Percentiles rank a stretch among this genome's conserved stretches.
Conservation (phyloP, 2,888 invertebrate genomes). For the Metopia argyrocephala region DNA sequence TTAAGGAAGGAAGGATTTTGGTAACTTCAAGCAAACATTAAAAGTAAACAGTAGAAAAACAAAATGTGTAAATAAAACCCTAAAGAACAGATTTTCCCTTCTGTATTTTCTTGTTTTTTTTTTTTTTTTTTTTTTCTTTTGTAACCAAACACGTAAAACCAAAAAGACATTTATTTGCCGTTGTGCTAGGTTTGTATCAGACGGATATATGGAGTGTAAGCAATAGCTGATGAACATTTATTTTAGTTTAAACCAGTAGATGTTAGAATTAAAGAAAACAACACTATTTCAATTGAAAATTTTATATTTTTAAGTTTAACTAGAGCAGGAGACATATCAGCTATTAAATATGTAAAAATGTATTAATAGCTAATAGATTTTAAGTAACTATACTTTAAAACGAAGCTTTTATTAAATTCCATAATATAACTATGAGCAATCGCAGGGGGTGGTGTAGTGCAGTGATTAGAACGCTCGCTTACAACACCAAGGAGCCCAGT, state of each 20-base stretch:
- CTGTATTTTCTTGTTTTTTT: background rate
- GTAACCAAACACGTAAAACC: slow-evolving; percentile 4
- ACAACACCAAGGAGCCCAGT: no score
- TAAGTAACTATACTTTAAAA: no score
- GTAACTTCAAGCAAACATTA: background rate
- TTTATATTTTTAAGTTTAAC: no score
- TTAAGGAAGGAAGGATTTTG: background rate
- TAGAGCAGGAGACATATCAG: no score
- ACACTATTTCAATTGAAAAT: slow-evolving; percentile 1
- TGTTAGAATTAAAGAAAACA: background rate
- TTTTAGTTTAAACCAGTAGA: background rate
- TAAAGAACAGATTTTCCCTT: slow-evolving; percentile 18
- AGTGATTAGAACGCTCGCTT: no score
- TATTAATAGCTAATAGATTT: no score
- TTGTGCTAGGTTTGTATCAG: background rate
- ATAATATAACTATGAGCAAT: no score
- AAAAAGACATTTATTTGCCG: slow-evolving; percentile 14
- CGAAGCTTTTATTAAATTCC: no score
- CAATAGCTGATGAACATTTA: background rate
- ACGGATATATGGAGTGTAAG: background rate
- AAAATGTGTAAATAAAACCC: background rate
- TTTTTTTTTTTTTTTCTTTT: background rate
- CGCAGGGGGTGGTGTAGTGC: no score
- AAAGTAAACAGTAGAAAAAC: slow-evolving; percentile 10
- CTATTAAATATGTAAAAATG: no score